These are phyloP conservation scores for Hypomesus transpacificus DNA, from an alignment of 2,113 vertebrate species.

Conservation along the genomic window DNA sequence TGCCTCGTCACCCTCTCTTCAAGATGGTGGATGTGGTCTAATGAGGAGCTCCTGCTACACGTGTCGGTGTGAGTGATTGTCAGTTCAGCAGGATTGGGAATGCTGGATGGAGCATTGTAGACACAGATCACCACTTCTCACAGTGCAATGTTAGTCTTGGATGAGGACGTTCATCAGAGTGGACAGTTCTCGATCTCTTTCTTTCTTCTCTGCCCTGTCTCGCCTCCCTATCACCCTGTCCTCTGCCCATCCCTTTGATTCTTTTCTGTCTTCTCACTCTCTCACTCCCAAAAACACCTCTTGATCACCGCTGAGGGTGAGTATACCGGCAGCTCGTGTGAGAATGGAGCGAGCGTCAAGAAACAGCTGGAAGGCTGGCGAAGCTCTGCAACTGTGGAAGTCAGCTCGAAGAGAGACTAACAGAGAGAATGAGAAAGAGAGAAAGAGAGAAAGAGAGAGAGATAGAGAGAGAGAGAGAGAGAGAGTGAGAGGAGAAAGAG, in stretches of 20 bases:
- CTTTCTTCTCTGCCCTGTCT: neutral
- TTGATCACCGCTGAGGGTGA: constrained; percentile 26
- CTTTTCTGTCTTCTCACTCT: constrained; percentile 20
- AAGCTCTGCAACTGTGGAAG: neutral
- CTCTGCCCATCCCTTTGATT: neutral
- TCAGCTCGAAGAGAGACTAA: too few relatives aligned
- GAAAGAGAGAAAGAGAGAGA: too few relatives aligned
- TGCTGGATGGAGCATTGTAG: too few relatives aligned
- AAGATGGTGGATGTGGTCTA: neutral
- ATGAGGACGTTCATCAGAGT: neutral
- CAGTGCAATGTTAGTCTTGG: neutral
- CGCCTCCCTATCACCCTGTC: neutral
- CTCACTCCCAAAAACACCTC: constrained; percentile 37
- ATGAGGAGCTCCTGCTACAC: too few relatives aligned
- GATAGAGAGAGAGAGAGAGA: too few relatives aligned
- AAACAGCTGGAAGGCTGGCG: constrained; percentile 5
- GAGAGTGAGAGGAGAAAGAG: neutral
- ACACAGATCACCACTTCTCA: constrained; percentile 1
- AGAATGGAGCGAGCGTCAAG: neutral
- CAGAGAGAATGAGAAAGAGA: too few relatives aligned
- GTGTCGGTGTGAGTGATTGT: neutral
- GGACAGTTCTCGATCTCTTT: neutral
- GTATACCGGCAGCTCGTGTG: constrained; percentile 12
- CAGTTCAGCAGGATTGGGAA: neutral
- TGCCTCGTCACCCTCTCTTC: constrained; percentile 4